Evolutionary conservation across 2,888 invertebrate genomes (phyloP), one percentile per base, ranked within the genome.

Genomic region (Physocephala rufipes): DNA sequence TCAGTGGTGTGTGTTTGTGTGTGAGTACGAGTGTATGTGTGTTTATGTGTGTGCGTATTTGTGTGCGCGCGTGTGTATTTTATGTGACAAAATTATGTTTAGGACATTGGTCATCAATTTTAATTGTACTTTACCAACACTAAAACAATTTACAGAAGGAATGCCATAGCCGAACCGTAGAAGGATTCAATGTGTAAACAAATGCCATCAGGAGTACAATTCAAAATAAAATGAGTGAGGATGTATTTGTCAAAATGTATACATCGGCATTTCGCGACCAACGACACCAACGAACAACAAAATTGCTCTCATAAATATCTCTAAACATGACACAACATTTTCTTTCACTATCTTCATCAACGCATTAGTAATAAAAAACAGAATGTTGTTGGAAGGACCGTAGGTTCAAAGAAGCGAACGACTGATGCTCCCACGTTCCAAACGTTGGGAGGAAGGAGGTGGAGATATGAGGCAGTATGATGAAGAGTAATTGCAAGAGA

Each of bases 11-110:
- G 61, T 66, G 59, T 59, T 21, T 66, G 2, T 51, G 43, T 58
- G 55, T 63, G 67, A 65, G n/a, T 67, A n/a, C 28, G 28, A 43
- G 26, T 45, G 0, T 67, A n/a, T 58, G 61, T 66, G 59, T 59
- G 30, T 66, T 2, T 51, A 26, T 58, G 55, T 63, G 67, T 68
- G n/a, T 67, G 73, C 51, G 65, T 51, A 55, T 53, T 28, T 58
- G 61, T 66, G 59, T 59, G 30, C 61, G 2, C 43, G 43, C 49
- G 55, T 63, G 67, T 68, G n/a, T 67, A 72, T 49, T 62, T 51
- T n/a, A 55, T 36, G 36, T 36, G 36, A 36, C 9, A 36, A 7
- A 36, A 4, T 36, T 36, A 7, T 9, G 36, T 36, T 36, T 36
- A 36, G 5, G 4, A 4, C 36, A 4, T 36, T 7, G 5, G 9